Conservation (phyloP, 2,797 vertebrate genomes). For the Pangasius sanitwongsei region DNA sequence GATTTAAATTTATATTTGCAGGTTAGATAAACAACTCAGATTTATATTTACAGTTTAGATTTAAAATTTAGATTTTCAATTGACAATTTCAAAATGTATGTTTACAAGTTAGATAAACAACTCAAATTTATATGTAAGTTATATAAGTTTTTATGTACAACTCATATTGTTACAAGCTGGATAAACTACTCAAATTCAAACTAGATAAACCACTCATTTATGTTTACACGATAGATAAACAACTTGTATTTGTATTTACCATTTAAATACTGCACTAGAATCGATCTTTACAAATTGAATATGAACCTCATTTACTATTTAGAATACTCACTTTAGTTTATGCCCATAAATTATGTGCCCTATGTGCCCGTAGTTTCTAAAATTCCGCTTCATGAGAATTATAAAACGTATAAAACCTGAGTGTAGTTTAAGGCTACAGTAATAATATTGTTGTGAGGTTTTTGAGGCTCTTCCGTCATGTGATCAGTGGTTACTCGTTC, state of each 20-base stretch:
- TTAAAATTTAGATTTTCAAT: too few species aligned
- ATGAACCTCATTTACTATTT: neutral
- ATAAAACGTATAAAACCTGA: neutral
- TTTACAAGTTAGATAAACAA: neutral
- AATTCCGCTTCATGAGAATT: neutral
- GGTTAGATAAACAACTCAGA: too few species aligned
- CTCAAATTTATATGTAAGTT: too few species aligned
- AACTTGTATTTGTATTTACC: neutral
- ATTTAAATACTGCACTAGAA: neutral
- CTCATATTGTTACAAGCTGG: neutral
- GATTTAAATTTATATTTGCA: neutral
- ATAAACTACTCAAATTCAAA: neutral
- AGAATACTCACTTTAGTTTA: too few species aligned
- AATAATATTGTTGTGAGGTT: neutral
- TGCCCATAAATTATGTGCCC: too few species aligned
- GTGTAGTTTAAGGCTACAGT: neutral
- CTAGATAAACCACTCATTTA: neutral
- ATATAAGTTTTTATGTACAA: neutral
- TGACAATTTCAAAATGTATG: too few species aligned
- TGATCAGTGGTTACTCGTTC: constrained; percentile 2
- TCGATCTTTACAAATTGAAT: neutral
- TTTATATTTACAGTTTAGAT: too few species aligned
- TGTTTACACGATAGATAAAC: neutral
- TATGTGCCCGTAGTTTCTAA: neutral
- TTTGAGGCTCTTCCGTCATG: neutral